Evolutionary conservation across 2,113 vertebrate species (phyloP).

Genomic region (Seriola aureovittata): DNA sequence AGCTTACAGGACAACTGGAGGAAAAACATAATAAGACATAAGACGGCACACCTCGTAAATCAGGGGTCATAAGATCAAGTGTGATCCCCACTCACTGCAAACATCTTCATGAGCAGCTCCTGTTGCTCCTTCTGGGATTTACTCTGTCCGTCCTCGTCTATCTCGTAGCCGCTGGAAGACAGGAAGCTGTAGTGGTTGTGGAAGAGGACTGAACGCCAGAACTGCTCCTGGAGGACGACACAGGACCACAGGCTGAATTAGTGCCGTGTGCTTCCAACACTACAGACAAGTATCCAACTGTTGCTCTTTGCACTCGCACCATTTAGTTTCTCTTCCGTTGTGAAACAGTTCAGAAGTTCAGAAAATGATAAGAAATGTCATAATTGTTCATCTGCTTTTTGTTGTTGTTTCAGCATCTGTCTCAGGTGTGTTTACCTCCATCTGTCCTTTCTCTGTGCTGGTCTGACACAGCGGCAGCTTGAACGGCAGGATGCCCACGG

Average conservation of each 20-base stretch:
- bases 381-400: too few relatives aligned
- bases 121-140: constrained; percentile 92
- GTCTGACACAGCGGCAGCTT: constrained; percentile 93
- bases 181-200: constrained; percentile 91
- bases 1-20: constrained; percentile 94
- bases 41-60: neutral
- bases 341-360: too few relatives aligned
- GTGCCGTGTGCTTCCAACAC: too few relatives aligned
- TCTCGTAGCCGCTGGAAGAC: constrained; percentile 89
- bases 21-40: neutral
- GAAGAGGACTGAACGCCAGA: constrained; percentile 93
- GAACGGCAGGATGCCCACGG: constrained; percentile 92
- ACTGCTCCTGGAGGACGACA: constrained; percentile 89
- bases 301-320: too few relatives aligned
- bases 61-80: too few relatives aligned
- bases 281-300: too few relatives aligned
- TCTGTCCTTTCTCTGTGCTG: constrained; percentile 94
- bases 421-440: constrained; percentile 90
- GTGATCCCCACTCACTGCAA: constrained; percentile 91
- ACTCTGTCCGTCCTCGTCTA: constrained; percentile 86
- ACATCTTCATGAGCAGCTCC: constrained; percentile 97
- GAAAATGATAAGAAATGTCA: too few relatives aligned
- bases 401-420: too few relatives aligned
- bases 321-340: too few relatives aligned
- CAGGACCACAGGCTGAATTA: neutral